Percentiles rank a stretch among this genome's conserved stretches.
Conservation (phyloP, 1,140 invertebrate species). For the Rhopalosiphum padi region DNA sequence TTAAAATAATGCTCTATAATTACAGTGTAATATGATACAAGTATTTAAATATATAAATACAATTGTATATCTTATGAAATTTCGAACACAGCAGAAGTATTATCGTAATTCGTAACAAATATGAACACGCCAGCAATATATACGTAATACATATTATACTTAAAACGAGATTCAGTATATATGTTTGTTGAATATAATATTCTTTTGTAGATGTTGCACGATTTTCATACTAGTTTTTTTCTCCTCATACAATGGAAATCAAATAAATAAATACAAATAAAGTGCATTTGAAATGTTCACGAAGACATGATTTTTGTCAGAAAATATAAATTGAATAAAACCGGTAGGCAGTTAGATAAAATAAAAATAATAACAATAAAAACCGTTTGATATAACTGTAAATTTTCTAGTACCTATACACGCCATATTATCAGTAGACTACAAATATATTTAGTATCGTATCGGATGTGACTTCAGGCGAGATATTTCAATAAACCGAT, state of each 20-base stretch:
- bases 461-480: neutral
- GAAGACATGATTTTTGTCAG: neutral
- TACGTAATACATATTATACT: neutral
- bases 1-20: neutral
- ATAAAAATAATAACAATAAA: slow-evolving; percentile 1
- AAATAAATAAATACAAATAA: slow-evolving; percentile 21
- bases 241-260: neutral
- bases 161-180: neutral
- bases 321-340: slow-evolving; percentile 7
- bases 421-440: neutral
- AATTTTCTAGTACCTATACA: neutral
- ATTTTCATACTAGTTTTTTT: neutral
- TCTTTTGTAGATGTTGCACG: neutral
- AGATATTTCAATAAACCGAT: neutral
- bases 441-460: neutral
- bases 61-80: neutral
- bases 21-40: neutral
- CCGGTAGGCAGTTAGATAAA: neutral
- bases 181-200: neutral
- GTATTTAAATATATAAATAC: too few relatives aligned
- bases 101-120: neutral
- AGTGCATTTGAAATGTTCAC: neutral
- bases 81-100: neutral
- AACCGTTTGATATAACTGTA: neutral
- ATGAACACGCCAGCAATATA: neutral